Evolutionary conservation across 2,888 invertebrate genomes (phyloP).

Genomic region (Xylota segnis): DNA sequence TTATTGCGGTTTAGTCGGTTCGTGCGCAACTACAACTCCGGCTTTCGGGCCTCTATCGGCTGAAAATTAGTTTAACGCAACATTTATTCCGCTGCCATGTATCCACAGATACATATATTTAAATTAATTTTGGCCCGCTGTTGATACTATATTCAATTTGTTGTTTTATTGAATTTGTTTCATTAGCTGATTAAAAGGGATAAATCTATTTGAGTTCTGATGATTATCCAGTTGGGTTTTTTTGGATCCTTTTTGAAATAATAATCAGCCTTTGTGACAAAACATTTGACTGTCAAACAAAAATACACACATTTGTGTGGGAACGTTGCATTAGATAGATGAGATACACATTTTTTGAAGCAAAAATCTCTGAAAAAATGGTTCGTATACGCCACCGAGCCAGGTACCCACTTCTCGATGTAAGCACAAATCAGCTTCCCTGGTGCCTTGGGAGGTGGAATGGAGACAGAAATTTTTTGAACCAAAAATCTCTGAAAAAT

Average conservation of each 20-base stretch:
- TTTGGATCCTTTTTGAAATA: neutral
- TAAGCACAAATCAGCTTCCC: too few relatives aligned
- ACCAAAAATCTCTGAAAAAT: too few relatives aligned
- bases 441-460: too few relatives aligned
- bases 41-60: neutral
- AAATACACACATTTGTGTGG: too few relatives aligned
- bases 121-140: slow-evolving; percentile 32
- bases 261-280: too few relatives aligned
- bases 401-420: too few relatives aligned
- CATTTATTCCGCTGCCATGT: slow-evolving; percentile 21
- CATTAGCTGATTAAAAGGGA: slow-evolving; percentile 11
- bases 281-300: too few relatives aligned
- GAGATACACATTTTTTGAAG: too few relatives aligned
- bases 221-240: neutral
- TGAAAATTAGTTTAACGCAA: slow-evolving; percentile 50
- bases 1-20: slow-evolving; percentile 59
- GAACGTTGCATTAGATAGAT: too few relatives aligned
- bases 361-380: too few relatives aligned
- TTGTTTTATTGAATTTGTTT: slow-evolving; percentile 46
- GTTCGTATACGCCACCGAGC: too few relatives aligned
- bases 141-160: slow-evolving; percentile 47
- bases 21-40: slow-evolving; percentile 39
- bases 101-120: neutral
- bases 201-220: neutral
- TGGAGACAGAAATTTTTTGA: too few relatives aligned